phyloP scores from a whole-genome alignment of 2,113 vertebrate genomes.

The Irena cyanogastra region DNA sequence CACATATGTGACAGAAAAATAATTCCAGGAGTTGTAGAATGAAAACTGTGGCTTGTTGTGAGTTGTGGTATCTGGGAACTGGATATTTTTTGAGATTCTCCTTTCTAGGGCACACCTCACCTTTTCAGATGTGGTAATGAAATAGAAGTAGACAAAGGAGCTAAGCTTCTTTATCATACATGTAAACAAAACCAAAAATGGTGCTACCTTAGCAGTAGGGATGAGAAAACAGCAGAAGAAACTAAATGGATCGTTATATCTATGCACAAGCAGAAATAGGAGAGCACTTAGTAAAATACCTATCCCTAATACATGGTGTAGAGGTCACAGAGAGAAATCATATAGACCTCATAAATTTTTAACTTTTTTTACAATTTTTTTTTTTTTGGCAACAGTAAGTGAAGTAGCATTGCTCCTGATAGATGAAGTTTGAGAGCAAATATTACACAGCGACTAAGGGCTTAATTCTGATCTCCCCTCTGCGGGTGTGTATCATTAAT shows the following conservation, averaged over 20 bases:
- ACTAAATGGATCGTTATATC: neutral
- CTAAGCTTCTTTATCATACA: neutral
- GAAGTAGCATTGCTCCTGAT: neutral
- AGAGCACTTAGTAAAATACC: neutral
- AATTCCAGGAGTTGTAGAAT: neutral
- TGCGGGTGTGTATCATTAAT: constrained; percentile 37
- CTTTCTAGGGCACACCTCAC: neutral
- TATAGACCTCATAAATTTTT: neutral
- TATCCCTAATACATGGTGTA: neutral
- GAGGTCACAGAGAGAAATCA: neutral
- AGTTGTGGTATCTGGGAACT: neutral
- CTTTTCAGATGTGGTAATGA: neutral
- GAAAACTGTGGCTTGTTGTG: neutral
- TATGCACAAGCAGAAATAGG: neutral
- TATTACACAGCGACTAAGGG: neutral
- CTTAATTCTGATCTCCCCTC: constrained; percentile 38
- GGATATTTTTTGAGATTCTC: neutral
- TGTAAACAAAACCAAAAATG: neutral
- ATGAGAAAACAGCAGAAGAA: neutral
- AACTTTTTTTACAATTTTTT: neutral
- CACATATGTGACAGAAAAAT: neutral
- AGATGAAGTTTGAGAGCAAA: constrained; percentile 4
- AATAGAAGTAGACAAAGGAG: neutral
- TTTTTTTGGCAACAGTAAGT: neutral
- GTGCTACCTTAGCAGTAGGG: neutral